Conservation (phyloP, 2,113 vertebrate species). For the Syrmaticus mikado region DNA sequence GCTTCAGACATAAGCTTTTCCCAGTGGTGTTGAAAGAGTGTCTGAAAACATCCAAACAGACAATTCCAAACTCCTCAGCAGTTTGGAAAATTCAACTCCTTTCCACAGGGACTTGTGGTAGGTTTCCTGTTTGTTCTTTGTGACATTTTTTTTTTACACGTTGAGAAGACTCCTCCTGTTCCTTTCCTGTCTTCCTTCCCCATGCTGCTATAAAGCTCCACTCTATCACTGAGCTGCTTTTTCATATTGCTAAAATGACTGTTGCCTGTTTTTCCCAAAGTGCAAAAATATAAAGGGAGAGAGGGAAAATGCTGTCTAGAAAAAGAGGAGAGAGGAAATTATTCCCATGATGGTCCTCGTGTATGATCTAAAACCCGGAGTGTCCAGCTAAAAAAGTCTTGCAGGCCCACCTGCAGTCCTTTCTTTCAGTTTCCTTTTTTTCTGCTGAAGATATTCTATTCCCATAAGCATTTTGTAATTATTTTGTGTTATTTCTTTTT, state of each 20-base stretch:
- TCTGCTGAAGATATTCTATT: background rate
- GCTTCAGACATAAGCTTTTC: background rate
- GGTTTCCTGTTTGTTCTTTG: background rate
- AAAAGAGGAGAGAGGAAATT: background rate
- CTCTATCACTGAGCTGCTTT: background rate
- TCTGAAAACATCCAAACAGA: background rate
- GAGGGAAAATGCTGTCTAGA: background rate
- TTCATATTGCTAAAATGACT: background rate
- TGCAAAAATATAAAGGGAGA: background rate
- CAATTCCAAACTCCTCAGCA: background rate
- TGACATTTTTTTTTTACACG: rapidly evolving
- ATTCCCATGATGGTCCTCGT: rapidly evolving
- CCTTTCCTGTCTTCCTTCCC: background rate
- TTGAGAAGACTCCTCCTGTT: background rate
- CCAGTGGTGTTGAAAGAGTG: background rate
- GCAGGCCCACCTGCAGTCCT: background rate
- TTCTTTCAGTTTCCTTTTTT: background rate
- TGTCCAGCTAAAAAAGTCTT: background rate
- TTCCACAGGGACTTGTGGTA: background rate
- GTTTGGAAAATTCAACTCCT: background rate
- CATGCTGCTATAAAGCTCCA: background rate
- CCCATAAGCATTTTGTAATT: background rate
- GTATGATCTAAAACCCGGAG: background rate
- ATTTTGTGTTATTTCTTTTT: background rate
- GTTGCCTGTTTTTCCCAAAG: background rate